Conservation (phyloP, 2,113 vertebrate species). For the Clarias macrocephalus region DNA sequence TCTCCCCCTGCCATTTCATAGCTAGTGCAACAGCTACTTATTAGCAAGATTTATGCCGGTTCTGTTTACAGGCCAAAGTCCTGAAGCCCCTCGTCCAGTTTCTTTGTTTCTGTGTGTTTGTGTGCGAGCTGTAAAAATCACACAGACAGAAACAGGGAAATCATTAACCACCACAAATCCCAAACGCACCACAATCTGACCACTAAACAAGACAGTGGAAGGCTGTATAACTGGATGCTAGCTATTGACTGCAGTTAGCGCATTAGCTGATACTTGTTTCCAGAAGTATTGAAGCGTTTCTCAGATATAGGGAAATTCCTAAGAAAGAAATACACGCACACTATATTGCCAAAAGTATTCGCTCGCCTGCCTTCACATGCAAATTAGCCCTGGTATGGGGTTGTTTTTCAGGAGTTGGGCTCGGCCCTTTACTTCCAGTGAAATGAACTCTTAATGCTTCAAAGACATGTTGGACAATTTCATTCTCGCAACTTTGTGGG, state of each 20-base stretch:
- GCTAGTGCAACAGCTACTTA: slow-evolving; percentile 25
- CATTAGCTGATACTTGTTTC: background rate
- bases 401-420: too few relatives aligned
- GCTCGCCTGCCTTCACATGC: too few relatives aligned
- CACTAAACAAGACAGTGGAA: background rate
- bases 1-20: slow-evolving; percentile 1
- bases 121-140: slow-evolving; percentile 12
- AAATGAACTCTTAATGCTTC: too few relatives aligned
- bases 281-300: background rate
- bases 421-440: too few relatives aligned
- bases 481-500: too few relatives aligned
- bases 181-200: slow-evolving; percentile 39
- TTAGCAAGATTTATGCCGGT: slow-evolving; percentile 34
- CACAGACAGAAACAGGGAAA: slow-evolving; percentile 16
- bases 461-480: too few relatives aligned
- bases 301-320: background rate
- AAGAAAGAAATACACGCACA: background rate
- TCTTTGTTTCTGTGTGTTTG: background rate
- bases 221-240: background rate
- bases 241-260: background rate
- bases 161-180: slow-evolving; percentile 54
- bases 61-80: slow-evolving; percentile 49
- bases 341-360: too few relatives aligned
- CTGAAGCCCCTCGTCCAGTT: slow-evolving; percentile 19
- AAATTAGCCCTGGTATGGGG: too few relatives aligned